A percentile compares a stretch with the other conserved stretches of the same genome.
phyloP scores from a whole-genome alignment of 1,140 invertebrate genomes.

The Diprion similis region DNA sequence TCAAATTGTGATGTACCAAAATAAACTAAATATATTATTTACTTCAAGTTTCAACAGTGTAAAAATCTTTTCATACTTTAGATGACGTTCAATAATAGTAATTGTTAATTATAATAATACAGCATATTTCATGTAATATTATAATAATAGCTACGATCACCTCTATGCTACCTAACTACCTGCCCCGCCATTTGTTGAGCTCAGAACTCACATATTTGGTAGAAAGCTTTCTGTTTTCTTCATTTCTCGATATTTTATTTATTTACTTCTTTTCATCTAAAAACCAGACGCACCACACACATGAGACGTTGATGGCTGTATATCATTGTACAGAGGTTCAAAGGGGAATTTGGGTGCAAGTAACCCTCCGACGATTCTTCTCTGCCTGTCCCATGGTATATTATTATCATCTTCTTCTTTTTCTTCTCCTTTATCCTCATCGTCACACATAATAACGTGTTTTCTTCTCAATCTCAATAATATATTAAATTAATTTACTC shows the following conservation, averaged over 20 bases:
- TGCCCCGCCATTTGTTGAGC: conserved; percentile 37
- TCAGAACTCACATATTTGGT: conserved; percentile 52
- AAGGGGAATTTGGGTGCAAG: background rate
- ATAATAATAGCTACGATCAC: conserved; percentile 57
- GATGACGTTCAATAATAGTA: conserved; percentile 58
- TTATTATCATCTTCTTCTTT: conserved; percentile 9
- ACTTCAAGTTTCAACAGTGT: conserved; percentile 63
- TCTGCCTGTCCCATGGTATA: conserved; percentile 27
- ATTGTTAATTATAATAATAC: conserved; percentile 61
- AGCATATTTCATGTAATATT: conserved; percentile 56
- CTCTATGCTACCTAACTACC: conserved; percentile 54
- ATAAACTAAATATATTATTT: conserved; percentile 64
- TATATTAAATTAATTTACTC: conserved; percentile 55
- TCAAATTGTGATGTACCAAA: conserved; percentile 62
- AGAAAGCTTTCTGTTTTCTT: conserved; percentile 52
- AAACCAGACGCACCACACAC: background rate
- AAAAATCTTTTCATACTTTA: conserved; percentile 61
- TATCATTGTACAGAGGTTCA: no score
- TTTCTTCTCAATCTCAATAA: background rate
- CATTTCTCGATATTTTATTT: background rate
- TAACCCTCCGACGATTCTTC: conserved; percentile 16
- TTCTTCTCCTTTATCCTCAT: background rate
- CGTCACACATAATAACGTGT: background rate
- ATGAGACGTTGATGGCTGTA: conserved; percentile 20
- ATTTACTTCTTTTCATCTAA: background rate